Base-by-base conservation (phyloP, 2,113 vertebrate species). In the Sturnira hondurensis region DNA sequence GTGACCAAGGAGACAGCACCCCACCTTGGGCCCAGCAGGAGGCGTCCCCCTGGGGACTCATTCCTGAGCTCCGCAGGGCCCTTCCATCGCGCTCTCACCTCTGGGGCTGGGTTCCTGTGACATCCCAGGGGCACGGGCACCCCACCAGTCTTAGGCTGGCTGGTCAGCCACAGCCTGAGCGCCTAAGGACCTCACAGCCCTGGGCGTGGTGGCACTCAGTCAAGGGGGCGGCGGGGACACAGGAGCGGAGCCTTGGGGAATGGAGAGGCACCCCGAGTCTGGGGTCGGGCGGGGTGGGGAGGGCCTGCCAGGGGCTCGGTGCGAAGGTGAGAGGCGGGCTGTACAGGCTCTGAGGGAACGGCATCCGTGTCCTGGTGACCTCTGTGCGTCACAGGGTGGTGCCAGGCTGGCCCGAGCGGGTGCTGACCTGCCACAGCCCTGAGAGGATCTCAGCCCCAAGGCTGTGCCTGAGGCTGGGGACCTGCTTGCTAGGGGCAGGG, bases 31-130 rank as follows among this genome's bases (percentile, higher is more conserved):
- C 31, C 77, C 7, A 54, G 22, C 28, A 1, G 36, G 1, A 1
- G 31, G 7, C 16, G 1, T 10, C 17, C 5, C 17, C 22, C 1
- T 0, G 12, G n/a, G 56, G 24, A 14, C 13, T 10, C 0, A 0
- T 38, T 14, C 45, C 89, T 10, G 7, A 6, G 56, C 22, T 33
- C 36, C 1, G 70, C 28, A 11, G n/a, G 90, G 24, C 7, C 43
- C 50, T n/a, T 33, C 28, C 41, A 1, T 5, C 5, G 4, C 52
- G 73, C 22, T 0, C 33, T 36, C 3, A 12, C 5, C 31, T 24
- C 68, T 16, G 31, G 33, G 54, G 26, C 47, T 76, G 83, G 28
- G 31, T 12, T 41, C 1, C 3, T 38, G 47, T 13, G 86, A 33
- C 19, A 3, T 36, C n/a, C 14, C 10, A 33, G 70, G 47, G 24